phyloP scores from a whole-genome alignment of 2,113 vertebrate genomes.

The Scortum barcoo region DNA sequence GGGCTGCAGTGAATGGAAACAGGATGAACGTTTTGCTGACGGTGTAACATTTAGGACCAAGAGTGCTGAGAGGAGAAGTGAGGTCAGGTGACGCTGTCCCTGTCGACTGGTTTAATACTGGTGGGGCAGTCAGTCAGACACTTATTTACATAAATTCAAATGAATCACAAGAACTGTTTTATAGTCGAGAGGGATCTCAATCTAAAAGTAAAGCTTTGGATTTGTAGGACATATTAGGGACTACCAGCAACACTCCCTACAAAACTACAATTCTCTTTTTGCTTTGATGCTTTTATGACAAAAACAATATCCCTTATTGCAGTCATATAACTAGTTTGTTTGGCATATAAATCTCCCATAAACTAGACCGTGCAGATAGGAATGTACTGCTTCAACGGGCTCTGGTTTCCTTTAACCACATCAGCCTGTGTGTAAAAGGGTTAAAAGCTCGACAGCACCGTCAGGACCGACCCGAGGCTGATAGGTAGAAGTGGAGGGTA shows the following conservation, averaged over 20 bases:
- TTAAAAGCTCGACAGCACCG: slow-evolving; percentile 3
- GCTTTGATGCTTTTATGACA: slow-evolving; percentile 14
- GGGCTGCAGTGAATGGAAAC: slow-evolving; percentile 72
- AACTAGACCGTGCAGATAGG: slow-evolving; percentile 10
- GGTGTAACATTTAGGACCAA: slow-evolving; percentile 7
- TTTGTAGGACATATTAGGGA: neutral
- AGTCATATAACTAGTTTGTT: slow-evolving; percentile 12
- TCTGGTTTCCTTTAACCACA: slow-evolving; percentile 11
- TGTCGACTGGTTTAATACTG: neutral
- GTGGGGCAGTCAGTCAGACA: neutral
- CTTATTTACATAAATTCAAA: slow-evolving; percentile 49
- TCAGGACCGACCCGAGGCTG: slow-evolving; percentile 79
- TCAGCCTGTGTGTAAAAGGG: slow-evolving; percentile 10
- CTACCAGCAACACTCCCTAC: neutral
- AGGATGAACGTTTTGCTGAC: slow-evolving; percentile 58
- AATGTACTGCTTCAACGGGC: neutral
- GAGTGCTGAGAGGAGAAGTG: slow-evolving; percentile 21
- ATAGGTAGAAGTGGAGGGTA: slow-evolving; percentile 75
- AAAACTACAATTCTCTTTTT: neutral
- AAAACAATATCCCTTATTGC: neutral
- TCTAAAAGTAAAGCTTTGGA: neutral
- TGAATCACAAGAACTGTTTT: neutral
- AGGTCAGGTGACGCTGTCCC: slow-evolving; percentile 25
- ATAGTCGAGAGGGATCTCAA: neutral
- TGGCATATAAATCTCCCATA: slow-evolving; percentile 20